phyloP scores from a whole-genome alignment of 2,113 vertebrate genomes.

The Podocnemis expansa region DNA sequence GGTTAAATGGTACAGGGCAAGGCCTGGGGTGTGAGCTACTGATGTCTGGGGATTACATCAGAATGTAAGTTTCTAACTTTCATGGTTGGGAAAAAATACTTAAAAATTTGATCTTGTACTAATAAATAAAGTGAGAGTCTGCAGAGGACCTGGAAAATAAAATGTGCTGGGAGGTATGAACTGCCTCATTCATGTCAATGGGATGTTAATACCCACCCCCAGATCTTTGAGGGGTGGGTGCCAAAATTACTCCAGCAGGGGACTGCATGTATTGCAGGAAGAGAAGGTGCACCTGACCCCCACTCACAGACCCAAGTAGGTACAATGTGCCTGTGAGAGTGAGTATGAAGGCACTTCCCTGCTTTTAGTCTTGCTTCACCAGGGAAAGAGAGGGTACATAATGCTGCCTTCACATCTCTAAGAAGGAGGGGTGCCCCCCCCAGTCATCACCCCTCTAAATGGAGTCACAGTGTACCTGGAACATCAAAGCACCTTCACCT shows the following conservation, averaged over 20 bases:
- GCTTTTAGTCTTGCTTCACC: neutral
- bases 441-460: too few relatives aligned
- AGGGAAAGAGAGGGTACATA: too few relatives aligned
- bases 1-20: too few relatives aligned
- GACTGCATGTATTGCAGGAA: neutral
- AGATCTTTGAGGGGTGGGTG: neutral
- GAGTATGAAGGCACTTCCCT: neutral
- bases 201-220: neutral
- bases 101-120: neutral
- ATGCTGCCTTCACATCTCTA: neutral
- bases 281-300: neutral
- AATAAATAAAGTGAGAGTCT: neutral
- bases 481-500: too few relatives aligned
- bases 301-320: too few relatives aligned
- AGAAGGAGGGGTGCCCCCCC: too few relatives aligned
- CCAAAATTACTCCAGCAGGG: neutral
- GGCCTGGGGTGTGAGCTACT: neutral
- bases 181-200: neutral
- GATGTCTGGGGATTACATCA: rapidly evolving
- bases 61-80: neutral
- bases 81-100: neutral
- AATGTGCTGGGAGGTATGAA: neutral
- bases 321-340: neutral
- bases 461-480: too few relatives aligned
- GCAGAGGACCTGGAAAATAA: neutral